These are phyloP conservation scores for Deroplatys truncata DNA, from an alignment of 2,888 invertebrate genomes.

Conservation along the genomic window DNA sequence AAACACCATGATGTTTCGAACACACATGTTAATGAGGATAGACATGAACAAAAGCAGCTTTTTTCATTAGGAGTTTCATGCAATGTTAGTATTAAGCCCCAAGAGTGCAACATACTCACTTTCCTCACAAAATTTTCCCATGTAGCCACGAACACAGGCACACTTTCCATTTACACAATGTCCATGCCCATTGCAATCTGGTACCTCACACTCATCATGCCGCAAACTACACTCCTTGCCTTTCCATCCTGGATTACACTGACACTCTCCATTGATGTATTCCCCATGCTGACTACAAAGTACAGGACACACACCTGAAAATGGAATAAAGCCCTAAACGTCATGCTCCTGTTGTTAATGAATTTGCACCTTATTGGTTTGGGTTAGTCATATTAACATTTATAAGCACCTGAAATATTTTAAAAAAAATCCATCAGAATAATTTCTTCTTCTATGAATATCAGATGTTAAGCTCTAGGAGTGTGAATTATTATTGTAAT, in stretches of 20 bases:
- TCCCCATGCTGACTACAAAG: slow-evolving; percentile 95
- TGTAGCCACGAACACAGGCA: slow-evolving; percentile 89
- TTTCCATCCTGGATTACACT: slow-evolving; percentile 97
- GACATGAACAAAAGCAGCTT: too few relatives aligned
- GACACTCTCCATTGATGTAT: slow-evolving; percentile 93
- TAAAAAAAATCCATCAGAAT: too few relatives aligned
- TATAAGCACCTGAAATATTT: background rate
- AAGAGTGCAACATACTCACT: slow-evolving; percentile 49
- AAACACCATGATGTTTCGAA: too few relatives aligned
- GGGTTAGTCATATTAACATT: background rate
- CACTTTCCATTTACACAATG: slow-evolving; percentile 94
- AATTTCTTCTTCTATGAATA: background rate
- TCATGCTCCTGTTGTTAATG: background rate
- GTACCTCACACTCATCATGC: slow-evolving; percentile 93
- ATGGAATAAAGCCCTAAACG: background rate
- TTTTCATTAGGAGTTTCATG: background rate
- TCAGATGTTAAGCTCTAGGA: background rate
- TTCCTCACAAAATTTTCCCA: slow-evolving; percentile 91
- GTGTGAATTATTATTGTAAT: background rate
- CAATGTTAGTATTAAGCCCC: background rate
- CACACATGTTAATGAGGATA: too few relatives aligned
- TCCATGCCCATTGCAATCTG: slow-evolving; percentile 94
- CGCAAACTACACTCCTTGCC: slow-evolving; percentile 94
- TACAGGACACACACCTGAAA: slow-evolving; percentile 87
- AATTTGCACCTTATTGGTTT: background rate